Conservation (phyloP, 2,113 vertebrate species). For the Phycodurus eques region DNA sequence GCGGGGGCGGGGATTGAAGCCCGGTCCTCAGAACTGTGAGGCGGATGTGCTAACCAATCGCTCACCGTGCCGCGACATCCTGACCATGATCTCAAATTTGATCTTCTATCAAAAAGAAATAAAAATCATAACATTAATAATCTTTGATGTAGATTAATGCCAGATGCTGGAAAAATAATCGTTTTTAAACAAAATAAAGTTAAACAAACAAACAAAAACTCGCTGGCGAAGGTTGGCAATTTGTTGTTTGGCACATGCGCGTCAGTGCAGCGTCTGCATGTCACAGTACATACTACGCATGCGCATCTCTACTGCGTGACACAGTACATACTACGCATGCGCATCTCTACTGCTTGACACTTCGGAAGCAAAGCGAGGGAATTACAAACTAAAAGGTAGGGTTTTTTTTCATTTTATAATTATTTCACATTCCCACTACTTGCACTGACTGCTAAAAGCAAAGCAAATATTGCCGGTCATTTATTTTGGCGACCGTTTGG, state of each 20-base stretch:
- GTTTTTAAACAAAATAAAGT: too few species aligned
- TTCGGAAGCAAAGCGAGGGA: conserved; percentile 59
- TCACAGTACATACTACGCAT: not conserved
- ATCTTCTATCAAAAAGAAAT: too few species aligned
- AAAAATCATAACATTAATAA: too few species aligned
- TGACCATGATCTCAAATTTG: too few species aligned
- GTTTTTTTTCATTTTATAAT: conserved; percentile 1
- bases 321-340: conserved; percentile 31
- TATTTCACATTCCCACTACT: not conserved
- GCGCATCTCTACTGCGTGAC: not conserved
- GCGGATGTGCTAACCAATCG: too few species aligned
- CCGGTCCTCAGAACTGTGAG: too few species aligned
- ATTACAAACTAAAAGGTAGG: conserved; percentile 32
- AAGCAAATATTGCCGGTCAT: not conserved
- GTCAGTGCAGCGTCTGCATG: not conserved
- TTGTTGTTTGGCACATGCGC: not conserved
- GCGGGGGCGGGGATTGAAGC: too few species aligned
- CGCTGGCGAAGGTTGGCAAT: not conserved
- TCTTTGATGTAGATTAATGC: too few species aligned
- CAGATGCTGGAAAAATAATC: too few species aligned
- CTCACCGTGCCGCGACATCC: too few species aligned
- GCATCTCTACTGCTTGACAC: not conserved
- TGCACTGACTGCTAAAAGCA: not conserved
- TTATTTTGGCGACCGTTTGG: not conserved
- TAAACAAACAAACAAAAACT: too few species aligned